Conservation (phyloP, 2,797 vertebrate species). For the Tympanoctomys barrerae region DNA sequence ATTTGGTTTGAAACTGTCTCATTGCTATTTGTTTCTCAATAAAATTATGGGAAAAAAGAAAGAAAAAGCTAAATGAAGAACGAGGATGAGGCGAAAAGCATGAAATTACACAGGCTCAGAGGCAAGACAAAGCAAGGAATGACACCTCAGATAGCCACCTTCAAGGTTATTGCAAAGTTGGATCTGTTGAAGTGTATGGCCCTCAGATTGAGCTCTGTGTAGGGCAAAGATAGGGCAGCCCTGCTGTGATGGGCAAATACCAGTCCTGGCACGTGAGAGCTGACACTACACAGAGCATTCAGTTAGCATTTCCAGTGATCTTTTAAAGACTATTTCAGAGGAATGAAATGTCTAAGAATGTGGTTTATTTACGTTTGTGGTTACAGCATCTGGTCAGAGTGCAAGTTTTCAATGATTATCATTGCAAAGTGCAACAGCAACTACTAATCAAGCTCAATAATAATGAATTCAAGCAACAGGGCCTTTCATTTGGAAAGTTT, state of each 20-base stretch:
- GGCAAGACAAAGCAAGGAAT: neutral
- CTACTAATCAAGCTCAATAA: conserved; percentile 35
- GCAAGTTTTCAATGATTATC: conserved; percentile 57
- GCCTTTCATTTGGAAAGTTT: conserved; percentile 53
- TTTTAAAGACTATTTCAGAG: conserved; percentile 44
- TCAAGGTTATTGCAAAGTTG: neutral
- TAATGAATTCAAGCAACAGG: conserved; percentile 41
- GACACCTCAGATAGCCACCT: neutral
- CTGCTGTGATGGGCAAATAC: neutral
- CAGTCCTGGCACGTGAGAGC: neutral
- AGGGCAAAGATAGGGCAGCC: neutral
- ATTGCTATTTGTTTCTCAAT: too few species aligned
- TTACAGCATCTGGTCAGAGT: conserved; percentile 41
- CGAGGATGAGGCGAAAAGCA: neutral
- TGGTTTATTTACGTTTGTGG: conserved; percentile 49
- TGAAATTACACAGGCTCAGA: neutral
- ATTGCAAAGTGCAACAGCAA: conserved; percentile 32
- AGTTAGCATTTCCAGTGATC: neutral
- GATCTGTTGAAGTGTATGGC: neutral
- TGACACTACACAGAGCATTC: neutral
- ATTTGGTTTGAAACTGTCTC: too few species aligned
- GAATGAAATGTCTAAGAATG: conserved; percentile 15
- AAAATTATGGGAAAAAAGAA: too few species aligned
- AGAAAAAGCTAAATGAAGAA: neutral
- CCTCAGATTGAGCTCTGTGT: neutral